phyloP scores from a whole-genome alignment of 2,113 vertebrate species.

The Bufo bufo region DNA sequence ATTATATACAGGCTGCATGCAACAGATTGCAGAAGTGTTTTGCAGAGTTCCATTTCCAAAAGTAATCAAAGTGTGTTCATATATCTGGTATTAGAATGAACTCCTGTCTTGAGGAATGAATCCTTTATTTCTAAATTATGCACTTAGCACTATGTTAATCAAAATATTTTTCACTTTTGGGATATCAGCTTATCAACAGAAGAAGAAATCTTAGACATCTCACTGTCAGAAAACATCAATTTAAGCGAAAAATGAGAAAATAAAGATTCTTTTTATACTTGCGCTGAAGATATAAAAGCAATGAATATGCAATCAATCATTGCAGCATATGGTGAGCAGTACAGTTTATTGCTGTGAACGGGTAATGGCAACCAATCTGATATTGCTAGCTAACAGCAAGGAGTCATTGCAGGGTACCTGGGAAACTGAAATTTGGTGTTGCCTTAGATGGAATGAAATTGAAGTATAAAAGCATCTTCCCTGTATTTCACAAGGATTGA shows the following conservation, averaged over 20 bases:
- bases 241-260: constrained; percentile 52
- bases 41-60: constrained; percentile 13
- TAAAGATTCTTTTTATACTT: constrained; percentile 44
- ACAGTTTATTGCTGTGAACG: constrained; percentile 48
- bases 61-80: constrained; percentile 26
- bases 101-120: constrained; percentile 21
- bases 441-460: constrained; percentile 20
- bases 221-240: constrained; percentile 37
- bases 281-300: constrained; percentile 49
- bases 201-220: constrained; percentile 30
- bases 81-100: constrained; percentile 12
- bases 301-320: constrained; percentile 56
- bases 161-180: constrained; percentile 54
- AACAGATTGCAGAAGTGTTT: constrained; percentile 23
- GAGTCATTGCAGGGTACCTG: constrained; percentile 13
- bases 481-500: background rate
- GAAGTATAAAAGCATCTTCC: background rate
- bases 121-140: constrained; percentile 28
- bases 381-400: constrained; percentile 34
- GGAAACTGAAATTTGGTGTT: constrained; percentile 21
- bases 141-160: constrained; percentile 44
- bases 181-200: constrained; percentile 44
- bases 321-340: constrained; percentile 56
- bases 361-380: constrained; percentile 19
- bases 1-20: background rate